Base-by-base conservation (phyloP, 1,140 invertebrate species). In the Rhopalosiphum padi region DNA sequence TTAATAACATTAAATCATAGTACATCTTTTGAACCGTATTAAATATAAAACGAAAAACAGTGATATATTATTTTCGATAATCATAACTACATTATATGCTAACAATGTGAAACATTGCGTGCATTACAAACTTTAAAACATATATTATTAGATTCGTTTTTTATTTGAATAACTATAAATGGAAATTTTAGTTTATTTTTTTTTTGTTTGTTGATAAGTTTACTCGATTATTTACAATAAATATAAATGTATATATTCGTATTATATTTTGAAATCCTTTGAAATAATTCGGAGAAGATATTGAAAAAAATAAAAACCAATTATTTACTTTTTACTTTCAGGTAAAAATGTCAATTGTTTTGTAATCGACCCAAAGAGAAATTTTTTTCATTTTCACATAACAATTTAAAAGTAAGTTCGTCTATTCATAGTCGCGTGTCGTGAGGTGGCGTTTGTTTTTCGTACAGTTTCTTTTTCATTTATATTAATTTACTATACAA, bases 401-500 rank as follows among this genome's bases (percentile, higher is more conserved):
- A 85, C 9, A 11, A 85, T 85, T 37, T 41, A 11, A 25, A 43
- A 41, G 2, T 25, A 41, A 85, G 41, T 43, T 85, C 41, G 4
- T 9, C 83, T 43, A 85, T 23, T 85, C 41, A 85, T 43, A 85
- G 37, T 25, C 37, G 11, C 35, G 83, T 43, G 83, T 41, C 83
- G 11, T 11, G 41, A 85, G 41, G 9, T 25, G 41, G 37, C 22
- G 25, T 85, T 85, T 83, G 48, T 23, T 85, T 9, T 85, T 43
- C 1, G n/a, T 53, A 35, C 46, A 48, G 22, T 88, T 88, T 37
- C 21, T 89, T 89, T 89, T 55, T 89, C 51, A 55, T 89, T 89
- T 55, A 55, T 55, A 37, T 55, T 89, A 89, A 89, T 89, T 89
- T 41, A 89, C 37, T 55, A 55, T 46, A 89, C 51, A 48, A 43